Base-by-base conservation (phyloP, 35 echinoderm and acorn worm species). In the Nesometra sesokonis region DNA sequence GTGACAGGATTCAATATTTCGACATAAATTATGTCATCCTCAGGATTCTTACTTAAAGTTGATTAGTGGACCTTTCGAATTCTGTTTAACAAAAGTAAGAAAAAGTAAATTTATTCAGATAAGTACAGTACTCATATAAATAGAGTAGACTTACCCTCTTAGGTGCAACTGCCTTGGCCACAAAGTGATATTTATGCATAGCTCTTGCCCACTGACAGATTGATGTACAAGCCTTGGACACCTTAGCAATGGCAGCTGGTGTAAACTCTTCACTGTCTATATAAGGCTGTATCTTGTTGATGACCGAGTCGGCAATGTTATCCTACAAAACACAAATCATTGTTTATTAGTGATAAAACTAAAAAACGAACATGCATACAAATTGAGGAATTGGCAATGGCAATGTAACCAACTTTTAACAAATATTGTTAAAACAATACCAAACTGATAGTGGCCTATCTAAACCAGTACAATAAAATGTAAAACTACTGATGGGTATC, bases 131-230 rank as follows among this genome's bases (percentile, higher is more conserved):
- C 38, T 43, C 27, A 8, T 5, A 8, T 78, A 78, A 34, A 30
- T 39, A 1, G 4, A 36, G 2, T 83, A 30, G 19, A 83, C 95
- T 87, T 88, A 99, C 96, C 82, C 96, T 94, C 80, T 99, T 99
- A 4, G 96, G 96, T 35, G 92, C 96, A 17, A 99, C 96, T 78
- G 84, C 88, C 78, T 88, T 99, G 76, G 96, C 96, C 0, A 99
- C 96, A 94, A 99, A 99, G 88, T 99, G 96, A 76, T 99, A 99
- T 78, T 99, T 99, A 82, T 99, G 93, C 96, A 99, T 99, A 34
- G 96, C 92, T 91, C 89, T 57, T 0, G 85, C 85, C 96, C 96
- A 99, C 80, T 94, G 93, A 76, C 96, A 99, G 93, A 99, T 94
- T 19, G 96, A 99, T 31, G 96, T 99, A 88, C 96, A 99, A 0